phyloP scores from a whole-genome alignment of 2,797 vertebrate genomes.

The Ceryle rudis region DNA sequence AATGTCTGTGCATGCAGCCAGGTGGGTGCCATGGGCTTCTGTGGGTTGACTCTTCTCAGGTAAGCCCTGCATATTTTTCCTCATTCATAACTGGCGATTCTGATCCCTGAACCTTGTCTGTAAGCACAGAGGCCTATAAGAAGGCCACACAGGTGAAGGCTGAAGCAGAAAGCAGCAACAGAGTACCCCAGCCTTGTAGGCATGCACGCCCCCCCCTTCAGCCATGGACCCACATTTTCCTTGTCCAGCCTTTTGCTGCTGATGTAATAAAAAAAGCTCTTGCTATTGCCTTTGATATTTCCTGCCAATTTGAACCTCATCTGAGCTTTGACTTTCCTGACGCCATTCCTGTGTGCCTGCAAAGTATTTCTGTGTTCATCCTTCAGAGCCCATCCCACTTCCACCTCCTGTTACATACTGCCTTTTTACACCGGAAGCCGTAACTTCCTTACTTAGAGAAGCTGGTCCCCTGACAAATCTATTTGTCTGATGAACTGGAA shows the following conservation, averaged over 20 bases:
- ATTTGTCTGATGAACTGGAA: background rate
- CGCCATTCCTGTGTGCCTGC: rapidly evolving
- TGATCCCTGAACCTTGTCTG: background rate
- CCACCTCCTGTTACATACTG: background rate
- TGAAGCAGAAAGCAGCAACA: background rate
- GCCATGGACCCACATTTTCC: background rate
- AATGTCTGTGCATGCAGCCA: rapidly evolving
- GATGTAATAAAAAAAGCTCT: background rate
- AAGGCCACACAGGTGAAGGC: background rate
- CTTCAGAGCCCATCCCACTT: background rate
- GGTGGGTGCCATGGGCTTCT: background rate
- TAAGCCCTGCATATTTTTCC: background rate
- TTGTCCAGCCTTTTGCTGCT: background rate
- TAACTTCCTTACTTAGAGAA: background rate
- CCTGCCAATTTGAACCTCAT: background rate
- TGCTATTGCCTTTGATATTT: background rate
- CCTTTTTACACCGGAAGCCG: background rate
- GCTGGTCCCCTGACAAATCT: background rate
- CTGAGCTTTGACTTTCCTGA: background rate
- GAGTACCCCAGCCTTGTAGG: rapidly evolving
- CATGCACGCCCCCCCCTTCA: background rate
- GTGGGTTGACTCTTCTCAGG: background rate
- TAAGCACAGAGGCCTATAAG: background rate
- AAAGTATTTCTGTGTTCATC: rapidly evolving
- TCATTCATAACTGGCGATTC: background rate